Percentiles rank a stretch among this genome's conserved stretches.
Conservation (phyloP, 1,140 invertebrate genomes). For the Caenorhabditis briggsae region DNA sequence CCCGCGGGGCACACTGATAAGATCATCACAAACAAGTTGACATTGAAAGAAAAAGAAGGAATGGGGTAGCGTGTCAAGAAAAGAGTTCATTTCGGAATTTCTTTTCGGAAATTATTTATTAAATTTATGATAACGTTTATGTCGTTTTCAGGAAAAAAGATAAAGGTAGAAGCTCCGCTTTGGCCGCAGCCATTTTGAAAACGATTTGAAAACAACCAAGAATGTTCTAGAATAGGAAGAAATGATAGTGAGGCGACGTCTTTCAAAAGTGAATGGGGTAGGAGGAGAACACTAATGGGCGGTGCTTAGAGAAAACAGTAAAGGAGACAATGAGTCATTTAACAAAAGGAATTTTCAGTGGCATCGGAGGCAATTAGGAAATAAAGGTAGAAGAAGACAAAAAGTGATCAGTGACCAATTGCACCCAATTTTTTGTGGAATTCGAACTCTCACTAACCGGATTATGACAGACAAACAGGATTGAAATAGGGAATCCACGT, state of each 20-base stretch:
- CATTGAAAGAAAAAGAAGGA: not conserved
- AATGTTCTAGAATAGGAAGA: slow-evolving; percentile 15
- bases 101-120: not conserved
- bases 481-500: too few species aligned
- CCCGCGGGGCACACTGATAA: slow-evolving; percentile 5
- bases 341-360: not conserved
- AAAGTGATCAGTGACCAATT: slow-evolving; percentile 30
- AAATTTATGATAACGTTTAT: slow-evolving; percentile 8
- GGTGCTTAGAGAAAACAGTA: not conserved
- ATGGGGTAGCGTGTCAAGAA: not conserved
- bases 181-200: not conserved
- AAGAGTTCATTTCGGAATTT: not conserved
- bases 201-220: not conserved
- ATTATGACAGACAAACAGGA: not conserved
- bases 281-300: slow-evolving; percentile 6
- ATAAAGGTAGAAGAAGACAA: not conserved
- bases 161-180: not conserved
- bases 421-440: slow-evolving; percentile 34
- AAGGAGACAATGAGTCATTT: slow-evolving; percentile 28
- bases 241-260: not conserved
- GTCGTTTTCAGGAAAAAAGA: not conserved
- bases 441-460: slow-evolving; percentile 27
- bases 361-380: not conserved
- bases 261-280: slow-evolving; percentile 14
- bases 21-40: slow-evolving; percentile 35